A percentile compares a stretch with the other conserved stretches of the same genome.
Conservation (phyloP, 2,113 vertebrate species). For the Engystomops pustulosus region DNA sequence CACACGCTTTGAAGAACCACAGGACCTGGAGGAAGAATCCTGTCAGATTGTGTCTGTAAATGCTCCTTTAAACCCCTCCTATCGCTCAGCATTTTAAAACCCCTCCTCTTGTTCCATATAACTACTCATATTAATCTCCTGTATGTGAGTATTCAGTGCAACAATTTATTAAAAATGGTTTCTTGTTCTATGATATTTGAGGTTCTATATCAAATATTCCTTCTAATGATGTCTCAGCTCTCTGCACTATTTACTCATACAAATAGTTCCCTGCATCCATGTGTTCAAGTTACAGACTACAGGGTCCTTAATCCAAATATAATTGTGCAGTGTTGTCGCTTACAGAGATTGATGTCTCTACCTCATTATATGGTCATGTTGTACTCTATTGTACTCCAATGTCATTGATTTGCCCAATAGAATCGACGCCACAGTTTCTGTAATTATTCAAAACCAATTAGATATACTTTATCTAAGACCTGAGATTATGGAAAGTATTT, state of each 20-base stretch:
- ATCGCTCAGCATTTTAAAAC: slow-evolving; percentile 39
- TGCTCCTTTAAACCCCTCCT: slow-evolving; percentile 53
- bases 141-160: neutral
- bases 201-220: neutral
- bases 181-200: neutral
- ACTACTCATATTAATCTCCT: slow-evolving; percentile 10
- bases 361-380: slow-evolving; percentile 1
- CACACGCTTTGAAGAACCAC: slow-evolving; percentile 55
- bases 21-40: slow-evolving; percentile 56
- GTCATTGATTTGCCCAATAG: neutral
- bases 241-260: neutral
- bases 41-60: slow-evolving; percentile 58
- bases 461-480: neutral
- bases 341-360: neutral
- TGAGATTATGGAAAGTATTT: neutral
- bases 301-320: neutral
- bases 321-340: neutral
- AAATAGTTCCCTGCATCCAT: neutral
- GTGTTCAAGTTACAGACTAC: neutral
- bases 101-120: slow-evolving; percentile 36
- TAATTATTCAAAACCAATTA: neutral
- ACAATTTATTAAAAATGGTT: neutral
- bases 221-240: neutral
- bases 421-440: neutral
- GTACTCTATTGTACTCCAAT: neutral